Percentiles rank a stretch among this genome's conserved stretches.
Conservation (phyloP, 2,797 vertebrate genomes). For the Sebastes wilsoni region DNA sequence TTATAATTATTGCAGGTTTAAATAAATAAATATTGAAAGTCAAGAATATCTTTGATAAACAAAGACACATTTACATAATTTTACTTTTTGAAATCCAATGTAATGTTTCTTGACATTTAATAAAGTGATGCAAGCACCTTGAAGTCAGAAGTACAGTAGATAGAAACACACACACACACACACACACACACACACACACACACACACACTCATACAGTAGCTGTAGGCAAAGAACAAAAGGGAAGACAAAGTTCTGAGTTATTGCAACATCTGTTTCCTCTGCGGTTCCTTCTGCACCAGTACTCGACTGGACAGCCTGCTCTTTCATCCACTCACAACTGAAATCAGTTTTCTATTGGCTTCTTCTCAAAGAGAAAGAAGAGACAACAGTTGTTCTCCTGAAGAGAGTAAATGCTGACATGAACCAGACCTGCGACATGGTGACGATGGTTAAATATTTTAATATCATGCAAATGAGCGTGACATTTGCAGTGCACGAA, state of each 20-base stretch:
- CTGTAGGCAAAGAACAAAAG: constrained; percentile 23
- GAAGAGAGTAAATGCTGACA: constrained; percentile 19
- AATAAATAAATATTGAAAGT: not conserved
- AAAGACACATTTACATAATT: not conserved
- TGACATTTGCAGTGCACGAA: not conserved
- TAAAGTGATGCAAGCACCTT: not conserved
- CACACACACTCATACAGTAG: not conserved
- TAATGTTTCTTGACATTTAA: not conserved
- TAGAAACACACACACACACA: not conserved
- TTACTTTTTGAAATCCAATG: not conserved
- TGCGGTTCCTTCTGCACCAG: constrained; percentile 10
- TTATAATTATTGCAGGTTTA: not conserved
- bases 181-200: not conserved
- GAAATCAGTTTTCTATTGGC: constrained; percentile 32
- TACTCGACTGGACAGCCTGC: constrained; percentile 27
- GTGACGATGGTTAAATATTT: not conserved
- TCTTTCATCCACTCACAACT: constrained; percentile 46
- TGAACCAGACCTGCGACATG: not conserved
- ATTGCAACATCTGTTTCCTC: constrained; percentile 26
- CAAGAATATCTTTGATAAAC: not conserved
- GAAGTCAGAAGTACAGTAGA: not conserved
- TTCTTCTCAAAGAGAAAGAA: constrained; percentile 23
- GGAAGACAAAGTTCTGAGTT: constrained; percentile 1
- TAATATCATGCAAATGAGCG: constrained; percentile 12
- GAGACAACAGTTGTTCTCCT: constrained; percentile 14